phyloP scores from a whole-genome alignment of 2,113 vertebrate genomes.

The Crypturellus undulatus region DNA sequence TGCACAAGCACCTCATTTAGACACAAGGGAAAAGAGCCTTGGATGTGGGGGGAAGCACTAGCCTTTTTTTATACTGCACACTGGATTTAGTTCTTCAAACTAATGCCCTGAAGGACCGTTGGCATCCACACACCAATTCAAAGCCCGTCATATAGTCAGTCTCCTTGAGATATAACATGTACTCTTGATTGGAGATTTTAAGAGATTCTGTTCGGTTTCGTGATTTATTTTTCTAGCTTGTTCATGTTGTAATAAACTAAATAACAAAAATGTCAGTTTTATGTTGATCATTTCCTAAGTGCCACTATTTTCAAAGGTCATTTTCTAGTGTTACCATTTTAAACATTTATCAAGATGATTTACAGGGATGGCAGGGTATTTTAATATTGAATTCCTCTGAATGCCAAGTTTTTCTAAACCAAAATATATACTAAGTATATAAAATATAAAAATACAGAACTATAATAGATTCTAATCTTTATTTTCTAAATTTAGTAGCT shows the following conservation, averaged over 20 bases:
- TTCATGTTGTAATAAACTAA: constrained; percentile 10
- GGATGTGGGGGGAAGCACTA: background rate
- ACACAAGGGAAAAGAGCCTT: background rate
- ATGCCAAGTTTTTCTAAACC: background rate
- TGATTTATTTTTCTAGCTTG: constrained; percentile 4
- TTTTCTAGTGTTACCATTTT: background rate
- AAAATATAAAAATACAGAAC: background rate
- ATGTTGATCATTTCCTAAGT: constrained; percentile 22
- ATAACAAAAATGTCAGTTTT: background rate
- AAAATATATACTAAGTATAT: background rate
- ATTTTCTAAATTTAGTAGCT: background rate
- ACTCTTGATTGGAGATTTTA: background rate
- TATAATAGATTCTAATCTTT: background rate
- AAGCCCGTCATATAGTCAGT: background rate
- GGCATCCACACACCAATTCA: background rate
- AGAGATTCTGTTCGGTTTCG: background rate
- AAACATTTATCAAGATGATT: constrained; percentile 15
- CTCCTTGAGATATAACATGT: background rate
- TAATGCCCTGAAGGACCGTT: background rate
- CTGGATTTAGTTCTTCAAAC: background rate
- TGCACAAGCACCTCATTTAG: background rate
- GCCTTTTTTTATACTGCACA: background rate
- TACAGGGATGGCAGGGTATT: background rate
- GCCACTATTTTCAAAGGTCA: background rate
- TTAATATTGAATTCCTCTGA: background rate